Evolutionary conservation across 2,113 vertebrate genomes (phyloP), one percentile per base, ranked within the genome.

Genomic region (Rhinogobius similis): DNA sequence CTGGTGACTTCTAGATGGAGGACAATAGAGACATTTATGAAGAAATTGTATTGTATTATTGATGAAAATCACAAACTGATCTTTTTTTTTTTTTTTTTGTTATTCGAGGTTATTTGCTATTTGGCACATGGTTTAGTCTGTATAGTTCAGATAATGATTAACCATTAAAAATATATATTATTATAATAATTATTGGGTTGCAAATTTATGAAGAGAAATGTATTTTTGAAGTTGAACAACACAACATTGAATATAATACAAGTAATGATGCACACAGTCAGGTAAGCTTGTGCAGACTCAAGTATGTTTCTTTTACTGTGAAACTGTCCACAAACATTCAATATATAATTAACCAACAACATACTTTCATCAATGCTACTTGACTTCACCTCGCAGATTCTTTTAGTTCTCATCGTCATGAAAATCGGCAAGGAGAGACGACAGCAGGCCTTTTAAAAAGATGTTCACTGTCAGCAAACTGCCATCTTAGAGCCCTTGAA

Each of bases 381-480:
- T 72, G 27, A 72, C 21, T 32, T 20, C 27, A 43, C 27, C 36
- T 43, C 61, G 20, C 39, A 29, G 23, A 16, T 0, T 39, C 64
- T 71, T 79, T 48, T 38, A 55, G 58, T 62, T 67, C 32, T 52
- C 52, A 62, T 68, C 26, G 32, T 26, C 56, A 29, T 24, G 71
- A 68, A 68, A 70, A 38, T 52, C 46, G 55, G 18, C 41, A 61
- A 50, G 43, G 16, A 0, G 9, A 48, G 80, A 71, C 70, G n/a
- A 81, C 76, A 83, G 70, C 1, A 8, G 70, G 76, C 68, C 65
- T 68, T 67, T 79, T 76, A 68, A 78, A 76, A 76, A 66, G 7
- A 75, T 38, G 70, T 77, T 75, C 21, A 14, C 73, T 65, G 72
- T 87, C 80, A 85, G 77, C 67, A 72, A 26, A 66, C 68, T 76